Evolutionary conservation across 2,888 invertebrate species (phyloP).

Genomic region (Ormyrus rosae): DNA sequence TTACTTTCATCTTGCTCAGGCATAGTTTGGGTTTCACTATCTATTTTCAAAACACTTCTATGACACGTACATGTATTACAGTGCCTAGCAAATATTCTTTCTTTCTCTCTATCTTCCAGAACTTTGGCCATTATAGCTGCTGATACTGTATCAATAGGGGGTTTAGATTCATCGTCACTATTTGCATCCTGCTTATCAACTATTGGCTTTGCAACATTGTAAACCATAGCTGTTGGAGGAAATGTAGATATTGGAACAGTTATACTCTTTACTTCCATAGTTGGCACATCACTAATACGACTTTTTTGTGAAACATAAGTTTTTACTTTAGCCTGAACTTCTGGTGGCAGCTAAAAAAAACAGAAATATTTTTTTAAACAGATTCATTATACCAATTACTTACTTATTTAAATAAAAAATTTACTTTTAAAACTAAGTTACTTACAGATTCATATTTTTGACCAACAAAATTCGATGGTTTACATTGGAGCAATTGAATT

Average conservation of each 20-base stretch:
- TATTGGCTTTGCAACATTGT: slow-evolving; percentile 74
- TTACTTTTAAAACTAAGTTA: background rate
- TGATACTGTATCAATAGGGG: slow-evolving; percentile 86
- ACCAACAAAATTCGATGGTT: slow-evolving; percentile 94
- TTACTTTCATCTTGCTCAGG: slow-evolving; percentile 40
- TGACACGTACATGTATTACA: slow-evolving; percentile 89
- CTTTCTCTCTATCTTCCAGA: slow-evolving; percentile 90
- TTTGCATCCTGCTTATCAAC: slow-evolving; percentile 75
- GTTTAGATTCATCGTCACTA: slow-evolving; percentile 78
- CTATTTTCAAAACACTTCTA: slow-evolving; percentile 69
- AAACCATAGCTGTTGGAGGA: slow-evolving; percentile 91
- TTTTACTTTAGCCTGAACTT: slow-evolving; percentile 93
- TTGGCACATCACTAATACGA: slow-evolving; percentile 76
- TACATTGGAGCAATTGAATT: slow-evolving; percentile 95
- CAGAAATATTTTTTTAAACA: background rate
- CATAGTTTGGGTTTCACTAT: slow-evolving; percentile 70
- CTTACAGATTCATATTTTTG: slow-evolving; percentile 93
- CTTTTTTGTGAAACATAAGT: slow-evolving; percentile 84
- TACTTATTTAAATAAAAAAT: background rate
- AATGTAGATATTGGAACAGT: slow-evolving; percentile 88
- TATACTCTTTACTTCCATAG: slow-evolving; percentile 80
- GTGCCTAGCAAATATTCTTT: slow-evolving; percentile 86
- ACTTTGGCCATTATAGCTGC: slow-evolving; percentile 95
- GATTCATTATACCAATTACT: background rate
- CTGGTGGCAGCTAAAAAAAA: slow-evolving; percentile 86